Evolutionary conservation across 2,113 vertebrate species (phyloP).

Genomic region (Onychostruthus taczanowskii): DNA sequence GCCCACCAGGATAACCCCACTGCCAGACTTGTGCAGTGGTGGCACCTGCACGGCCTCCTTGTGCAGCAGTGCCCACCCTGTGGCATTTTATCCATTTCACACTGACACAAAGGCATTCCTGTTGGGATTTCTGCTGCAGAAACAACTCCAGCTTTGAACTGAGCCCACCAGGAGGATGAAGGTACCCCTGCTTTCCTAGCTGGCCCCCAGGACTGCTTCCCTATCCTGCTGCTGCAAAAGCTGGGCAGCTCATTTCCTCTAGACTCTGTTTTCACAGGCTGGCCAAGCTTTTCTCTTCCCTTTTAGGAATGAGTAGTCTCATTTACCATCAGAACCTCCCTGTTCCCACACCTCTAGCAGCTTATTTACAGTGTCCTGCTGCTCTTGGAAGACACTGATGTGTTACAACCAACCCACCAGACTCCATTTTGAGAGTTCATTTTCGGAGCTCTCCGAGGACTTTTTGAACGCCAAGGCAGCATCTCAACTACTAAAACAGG

Average conservation of each 20-base stretch:
- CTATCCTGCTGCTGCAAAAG: background rate
- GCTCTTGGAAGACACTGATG: background rate
- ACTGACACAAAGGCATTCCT: background rate
- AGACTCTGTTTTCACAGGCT: background rate
- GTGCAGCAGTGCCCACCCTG: background rate
- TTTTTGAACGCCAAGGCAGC: background rate
- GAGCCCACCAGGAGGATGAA: background rate
- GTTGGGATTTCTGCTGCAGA: background rate
- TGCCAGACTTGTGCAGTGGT: background rate
- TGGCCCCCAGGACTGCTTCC: background rate
- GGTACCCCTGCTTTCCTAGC: background rate
- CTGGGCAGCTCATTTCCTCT: background rate
- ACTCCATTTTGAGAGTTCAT: background rate
- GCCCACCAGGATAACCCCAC: background rate
- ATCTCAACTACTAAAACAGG: background rate
- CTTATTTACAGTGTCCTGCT: background rate
- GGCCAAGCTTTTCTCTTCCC: background rate
- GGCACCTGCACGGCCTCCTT: background rate
- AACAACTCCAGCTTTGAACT: background rate
- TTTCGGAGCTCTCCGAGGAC: fast-evolving
- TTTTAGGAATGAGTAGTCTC: background rate
- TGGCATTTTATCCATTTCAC: background rate
- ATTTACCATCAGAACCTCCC: background rate
- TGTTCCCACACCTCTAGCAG: background rate
- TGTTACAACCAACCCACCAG: background rate